Evolutionary conservation across 1,140 invertebrate species (phyloP), one percentile per base, ranked within the genome.

Genomic region (Orchesella cincta): DNA sequence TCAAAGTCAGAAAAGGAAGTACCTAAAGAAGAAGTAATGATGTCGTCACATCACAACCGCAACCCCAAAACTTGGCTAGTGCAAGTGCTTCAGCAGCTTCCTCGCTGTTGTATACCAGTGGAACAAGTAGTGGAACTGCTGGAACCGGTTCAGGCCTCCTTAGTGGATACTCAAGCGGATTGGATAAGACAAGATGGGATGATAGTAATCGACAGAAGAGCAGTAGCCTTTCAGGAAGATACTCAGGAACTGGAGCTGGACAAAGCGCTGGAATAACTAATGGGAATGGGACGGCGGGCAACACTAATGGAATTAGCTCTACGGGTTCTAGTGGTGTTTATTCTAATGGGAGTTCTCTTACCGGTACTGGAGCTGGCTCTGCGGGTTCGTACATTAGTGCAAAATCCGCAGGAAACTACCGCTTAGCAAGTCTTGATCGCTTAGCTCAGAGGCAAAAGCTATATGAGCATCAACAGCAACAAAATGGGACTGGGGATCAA

Each of bases 361-460:
- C 78, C 0, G 80, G 80, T n/a, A 79, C 78, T 14, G 78, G 78
- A 64, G 33, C 31, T 33, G 70, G 67, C 1, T 35, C 33, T 12
- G 74, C 34, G 0, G 64, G 26, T 12, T 28, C 35, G 1, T 75
- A 75, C 29, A 80, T 78, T 62, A 77, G 75, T 77, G 73, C 36
- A 35, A 62, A 12, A 3, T 39, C 64, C 33, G 70, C 52, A n/a
- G 77, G 77, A 14, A 82, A 82, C 70, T 82, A 82, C 46, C 81
- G 81, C 62, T 76, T 85, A 67, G 90, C 91, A 20, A 92, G 91
- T 83, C 86, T 92, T 16, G 91, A 92, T 82, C 88, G 90, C 81
- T 86, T 92, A 78, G 90, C 91, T 23, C 86, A 91, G 12, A 86
- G 91, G 54, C 91, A 92, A 83, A 88, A 91, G 81, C 89, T 92